phyloP scores from a whole-genome alignment of 2,888 invertebrate genomes.

The Eudasyphora cyanicolor region DNA sequence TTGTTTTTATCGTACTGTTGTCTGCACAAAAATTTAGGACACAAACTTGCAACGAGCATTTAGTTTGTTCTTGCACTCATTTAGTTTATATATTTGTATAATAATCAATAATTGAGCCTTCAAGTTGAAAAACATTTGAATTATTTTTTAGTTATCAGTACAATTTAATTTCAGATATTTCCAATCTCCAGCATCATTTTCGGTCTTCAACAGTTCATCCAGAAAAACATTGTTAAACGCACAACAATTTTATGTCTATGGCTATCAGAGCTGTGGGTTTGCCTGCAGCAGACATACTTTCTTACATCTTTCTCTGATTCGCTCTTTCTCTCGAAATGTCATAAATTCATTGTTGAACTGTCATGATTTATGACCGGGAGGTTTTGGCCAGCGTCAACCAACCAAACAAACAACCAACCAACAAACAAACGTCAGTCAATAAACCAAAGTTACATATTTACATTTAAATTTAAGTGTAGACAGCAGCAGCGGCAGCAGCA shows the following conservation, averaged over 20 bases:
- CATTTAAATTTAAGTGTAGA: too few species aligned
- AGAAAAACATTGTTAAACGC: neutral
- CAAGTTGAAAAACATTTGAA: too few species aligned
- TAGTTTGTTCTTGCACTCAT: too few species aligned
- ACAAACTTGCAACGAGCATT: too few species aligned
- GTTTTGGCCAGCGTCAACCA: conserved; percentile 3
- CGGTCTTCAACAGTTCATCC: neutral
- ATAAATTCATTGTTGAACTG: conserved; percentile 57
- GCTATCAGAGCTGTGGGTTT: too few species aligned
- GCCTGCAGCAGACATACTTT: neutral
- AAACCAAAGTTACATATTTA: neutral
- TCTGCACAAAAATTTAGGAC: too few species aligned
- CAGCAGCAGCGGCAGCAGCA: too few species aligned
- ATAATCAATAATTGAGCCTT: too few species aligned
- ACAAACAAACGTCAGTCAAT: conserved; percentile 13
- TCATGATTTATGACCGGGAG: conserved; percentile 51
- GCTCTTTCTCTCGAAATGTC: too few species aligned
- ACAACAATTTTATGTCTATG: conserved; percentile 8
- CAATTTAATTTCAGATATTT: neutral
- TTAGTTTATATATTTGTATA: too few species aligned
- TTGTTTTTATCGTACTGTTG: too few species aligned
- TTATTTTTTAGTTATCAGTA: neutral
- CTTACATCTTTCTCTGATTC: conserved; percentile 19
- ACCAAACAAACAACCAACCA: too few species aligned
- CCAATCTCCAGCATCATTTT: neutral